These are phyloP conservation scores for Parotocinclus haroldoi DNA, from an alignment of 2,797 vertebrate species.

Conservation along the genomic window DNA sequence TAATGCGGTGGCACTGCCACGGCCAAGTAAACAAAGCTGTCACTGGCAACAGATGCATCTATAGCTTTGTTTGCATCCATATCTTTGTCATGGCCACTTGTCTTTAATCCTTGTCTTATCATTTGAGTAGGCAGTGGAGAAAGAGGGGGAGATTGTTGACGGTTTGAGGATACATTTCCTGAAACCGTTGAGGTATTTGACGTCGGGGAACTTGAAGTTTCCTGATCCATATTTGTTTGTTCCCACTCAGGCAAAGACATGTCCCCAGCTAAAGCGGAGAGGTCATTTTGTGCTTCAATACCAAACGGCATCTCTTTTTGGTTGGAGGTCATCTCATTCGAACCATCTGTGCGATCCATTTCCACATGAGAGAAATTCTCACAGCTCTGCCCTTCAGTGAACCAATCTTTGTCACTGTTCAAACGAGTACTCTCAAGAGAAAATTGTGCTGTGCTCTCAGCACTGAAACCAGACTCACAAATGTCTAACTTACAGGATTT, in stretches of 20 bases:
- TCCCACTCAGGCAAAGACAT: conserved; percentile 33
- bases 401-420: conserved; percentile 35
- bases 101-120: conserved; percentile 44
- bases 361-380: conserved; percentile 56
- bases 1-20: conserved; percentile 66
- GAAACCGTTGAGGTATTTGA: conserved; percentile 40
- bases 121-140: conserved; percentile 48
- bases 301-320: conserved; percentile 44
- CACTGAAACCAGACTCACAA: conserved; percentile 21
- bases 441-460: conserved; percentile 11
- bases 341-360: conserved; percentile 38
- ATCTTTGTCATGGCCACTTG: conserved; percentile 34
- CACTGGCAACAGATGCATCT: conserved; percentile 68
- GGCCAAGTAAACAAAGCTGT: conserved; percentile 79
- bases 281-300: conserved; percentile 49
- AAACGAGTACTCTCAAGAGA: conserved; percentile 22
- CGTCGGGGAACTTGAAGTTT: conserved; percentile 57
- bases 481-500: conserved; percentile 21
- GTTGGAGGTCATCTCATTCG: conserved; percentile 43
- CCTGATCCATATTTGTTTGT: conserved; percentile 32
- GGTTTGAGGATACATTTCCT: conserved; percentile 18
- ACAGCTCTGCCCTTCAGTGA: conserved; percentile 49
- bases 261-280: conserved; percentile 37
- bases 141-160: conserved; percentile 37
- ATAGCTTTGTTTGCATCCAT: conserved; percentile 55